A percentile compares a stretch with the other conserved stretches of the same genome.
Conservation (phyloP, 2,113 vertebrate species). For the Festucalex cinctus region DNA sequence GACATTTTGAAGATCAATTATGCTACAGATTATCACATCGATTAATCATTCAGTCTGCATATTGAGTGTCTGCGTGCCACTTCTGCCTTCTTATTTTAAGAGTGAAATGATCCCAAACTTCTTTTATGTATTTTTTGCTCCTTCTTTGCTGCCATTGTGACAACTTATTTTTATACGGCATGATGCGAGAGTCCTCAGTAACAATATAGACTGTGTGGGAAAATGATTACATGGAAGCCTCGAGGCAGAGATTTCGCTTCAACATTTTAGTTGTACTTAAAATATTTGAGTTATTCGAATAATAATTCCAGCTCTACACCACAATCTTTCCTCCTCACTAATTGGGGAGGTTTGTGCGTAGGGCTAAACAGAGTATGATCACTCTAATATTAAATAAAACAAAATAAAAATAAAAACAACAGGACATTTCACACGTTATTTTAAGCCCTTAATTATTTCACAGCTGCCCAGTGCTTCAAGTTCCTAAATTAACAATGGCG, state of each 20-base stretch:
- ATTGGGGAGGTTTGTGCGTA: not conserved
- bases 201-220: too few relatives aligned
- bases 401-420: not conserved
- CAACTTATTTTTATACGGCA: not conserved
- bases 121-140: too few relatives aligned
- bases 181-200: not conserved
- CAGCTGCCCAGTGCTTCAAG: not conserved
- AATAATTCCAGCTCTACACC: not conserved
- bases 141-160: too few relatives aligned
- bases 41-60: too few relatives aligned
- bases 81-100: too few relatives aligned
- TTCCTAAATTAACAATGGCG: not conserved
- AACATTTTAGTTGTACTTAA: not conserved
- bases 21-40: too few relatives aligned
- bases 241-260: not conserved
- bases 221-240: too few relatives aligned
- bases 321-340: not conserved
- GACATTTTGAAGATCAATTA: too few relatives aligned
- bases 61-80: too few relatives aligned
- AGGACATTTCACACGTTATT: not conserved
- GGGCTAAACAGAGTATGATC: not conserved
- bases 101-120: too few relatives aligned
- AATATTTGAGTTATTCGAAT: not conserved
- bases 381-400: not conserved
- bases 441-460: not conserved